These are phyloP conservation scores for Synanthedon tipuliformis DNA, from an alignment of 2,888 invertebrate species.

Conservation along the genomic window DNA sequence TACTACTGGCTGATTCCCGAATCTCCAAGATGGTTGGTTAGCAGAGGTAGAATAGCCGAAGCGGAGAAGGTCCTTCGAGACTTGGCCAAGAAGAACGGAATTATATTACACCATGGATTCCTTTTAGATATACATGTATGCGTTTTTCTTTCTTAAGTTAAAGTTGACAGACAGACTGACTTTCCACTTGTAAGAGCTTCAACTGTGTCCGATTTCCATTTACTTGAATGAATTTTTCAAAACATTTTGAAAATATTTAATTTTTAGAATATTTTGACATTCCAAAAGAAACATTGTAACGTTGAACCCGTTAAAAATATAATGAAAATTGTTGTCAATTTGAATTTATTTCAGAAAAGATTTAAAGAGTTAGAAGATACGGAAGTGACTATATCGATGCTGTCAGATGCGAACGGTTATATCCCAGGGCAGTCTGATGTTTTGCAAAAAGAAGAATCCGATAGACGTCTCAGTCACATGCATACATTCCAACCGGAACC, in stretches of 20 bases:
- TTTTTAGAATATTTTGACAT: too few species aligned
- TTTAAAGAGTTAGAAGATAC: slow-evolving; percentile 39
- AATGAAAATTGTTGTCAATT: background rate
- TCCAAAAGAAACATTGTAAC: too few species aligned
- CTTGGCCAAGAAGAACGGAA: slow-evolving; percentile 73
- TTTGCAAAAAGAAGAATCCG: slow-evolving; percentile 27
- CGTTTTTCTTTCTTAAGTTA: background rate
- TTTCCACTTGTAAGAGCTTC: too few species aligned
- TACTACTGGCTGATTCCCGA: slow-evolving; percentile 78
- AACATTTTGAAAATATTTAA: too few species aligned
- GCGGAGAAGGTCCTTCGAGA: slow-evolving; percentile 74
- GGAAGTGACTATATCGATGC: slow-evolving; percentile 29
- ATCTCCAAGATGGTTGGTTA: slow-evolving; percentile 77
- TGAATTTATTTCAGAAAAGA: slow-evolving; percentile 34
- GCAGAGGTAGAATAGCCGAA: slow-evolving; percentile 74
- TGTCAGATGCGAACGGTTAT: slow-evolving; percentile 37
- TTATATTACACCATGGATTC: slow-evolving; percentile 66
- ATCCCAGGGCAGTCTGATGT: slow-evolving; percentile 17
- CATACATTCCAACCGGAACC: slow-evolving; percentile 43
- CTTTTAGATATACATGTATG: slow-evolving; percentile 72
- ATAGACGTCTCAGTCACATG: slow-evolving; percentile 52
- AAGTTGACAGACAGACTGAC: too few species aligned
- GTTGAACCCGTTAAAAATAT: background rate
- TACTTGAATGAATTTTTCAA: too few species aligned
- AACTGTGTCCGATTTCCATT: too few species aligned